Conservation (phyloP, 2,888 invertebrate species). For the Hirtodrosophila confusa region DNA sequence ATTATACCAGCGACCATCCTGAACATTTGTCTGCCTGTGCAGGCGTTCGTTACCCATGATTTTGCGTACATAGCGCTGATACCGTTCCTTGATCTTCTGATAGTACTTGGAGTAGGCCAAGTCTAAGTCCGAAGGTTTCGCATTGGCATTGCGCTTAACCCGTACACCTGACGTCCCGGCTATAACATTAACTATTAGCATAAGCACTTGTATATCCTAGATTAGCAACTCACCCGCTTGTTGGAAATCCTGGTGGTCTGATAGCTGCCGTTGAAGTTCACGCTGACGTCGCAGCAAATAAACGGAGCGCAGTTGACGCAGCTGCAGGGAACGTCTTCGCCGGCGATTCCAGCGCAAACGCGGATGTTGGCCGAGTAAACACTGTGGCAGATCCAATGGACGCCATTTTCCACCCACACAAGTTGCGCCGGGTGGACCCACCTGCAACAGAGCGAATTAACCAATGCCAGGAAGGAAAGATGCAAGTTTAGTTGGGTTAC, state of each 20-base stretch:
- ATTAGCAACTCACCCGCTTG: conserved; percentile 10
- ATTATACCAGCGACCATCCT: conserved; percentile 75
- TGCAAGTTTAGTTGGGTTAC: conserved; percentile 13
- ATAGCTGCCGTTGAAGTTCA: conserved; percentile 60
- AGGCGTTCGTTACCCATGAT: conserved; percentile 72
- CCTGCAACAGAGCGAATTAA: conserved; percentile 67
- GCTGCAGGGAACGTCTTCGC: conserved; percentile 85
- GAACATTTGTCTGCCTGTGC: conserved; percentile 46
- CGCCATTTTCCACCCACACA: conserved; percentile 98
- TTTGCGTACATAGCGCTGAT: conserved; percentile 81
- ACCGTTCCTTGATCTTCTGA: conserved; percentile 81
- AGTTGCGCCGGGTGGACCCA: conserved; percentile 96
- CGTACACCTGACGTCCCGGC: conserved; percentile 20
- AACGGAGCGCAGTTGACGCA: conserved; percentile 78
- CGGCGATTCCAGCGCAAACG: conserved; percentile 91
- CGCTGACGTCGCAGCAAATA: conserved; percentile 77
- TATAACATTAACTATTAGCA: not conserved
- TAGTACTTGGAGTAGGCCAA: conserved; percentile 81
- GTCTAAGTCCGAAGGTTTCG: conserved; percentile 73
- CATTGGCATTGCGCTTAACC: conserved; percentile 43
- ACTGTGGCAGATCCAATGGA: conserved; percentile 93
- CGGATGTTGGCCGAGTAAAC: conserved; percentile 94
- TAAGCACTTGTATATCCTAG: too few relatives aligned
- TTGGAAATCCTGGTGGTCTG: conserved; percentile 41
- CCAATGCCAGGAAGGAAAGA: too few relatives aligned